phyloP scores from a whole-genome alignment of 2,113 vertebrate species.

The Campylorhamphus procurvoides region DNA sequence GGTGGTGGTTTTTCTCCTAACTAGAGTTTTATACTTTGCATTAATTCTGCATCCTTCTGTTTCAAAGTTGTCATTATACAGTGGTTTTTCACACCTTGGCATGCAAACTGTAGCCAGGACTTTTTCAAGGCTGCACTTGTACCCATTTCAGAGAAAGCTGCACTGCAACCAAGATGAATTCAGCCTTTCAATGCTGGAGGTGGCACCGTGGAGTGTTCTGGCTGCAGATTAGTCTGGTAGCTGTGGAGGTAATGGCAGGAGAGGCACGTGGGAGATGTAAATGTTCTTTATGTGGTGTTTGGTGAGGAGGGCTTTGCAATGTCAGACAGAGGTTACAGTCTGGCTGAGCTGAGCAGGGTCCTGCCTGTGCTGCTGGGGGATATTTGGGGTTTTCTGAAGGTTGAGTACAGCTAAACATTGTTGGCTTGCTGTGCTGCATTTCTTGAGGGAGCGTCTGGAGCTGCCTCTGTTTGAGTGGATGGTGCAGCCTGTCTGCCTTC shows the following conservation, averaged over 20 bases:
- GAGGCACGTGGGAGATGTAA: background rate
- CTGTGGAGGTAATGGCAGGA: background rate
- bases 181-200: accelerated
- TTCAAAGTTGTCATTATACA: background rate
- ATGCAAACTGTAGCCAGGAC: background rate
- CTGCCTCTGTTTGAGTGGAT: background rate
- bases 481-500: background rate
- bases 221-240: background rate
- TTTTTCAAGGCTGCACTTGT: background rate
- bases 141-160: background rate
- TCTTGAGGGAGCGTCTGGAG: background rate
- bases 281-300: accelerated
- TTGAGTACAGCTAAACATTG: background rate
- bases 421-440: background rate
- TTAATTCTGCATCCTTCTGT: background rate
- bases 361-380: accelerated
- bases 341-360: accelerated
- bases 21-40: background rate
- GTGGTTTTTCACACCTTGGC: background rate
- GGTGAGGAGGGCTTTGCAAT: background rate
- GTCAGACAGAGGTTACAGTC: accelerated
- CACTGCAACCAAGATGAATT: background rate
- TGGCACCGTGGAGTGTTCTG: too few relatives aligned
- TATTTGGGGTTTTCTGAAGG: background rate
- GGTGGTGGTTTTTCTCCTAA: background rate